Conservation (phyloP, 2,113 vertebrate genomes). For the Phalacrocorax pelagicus region DNA sequence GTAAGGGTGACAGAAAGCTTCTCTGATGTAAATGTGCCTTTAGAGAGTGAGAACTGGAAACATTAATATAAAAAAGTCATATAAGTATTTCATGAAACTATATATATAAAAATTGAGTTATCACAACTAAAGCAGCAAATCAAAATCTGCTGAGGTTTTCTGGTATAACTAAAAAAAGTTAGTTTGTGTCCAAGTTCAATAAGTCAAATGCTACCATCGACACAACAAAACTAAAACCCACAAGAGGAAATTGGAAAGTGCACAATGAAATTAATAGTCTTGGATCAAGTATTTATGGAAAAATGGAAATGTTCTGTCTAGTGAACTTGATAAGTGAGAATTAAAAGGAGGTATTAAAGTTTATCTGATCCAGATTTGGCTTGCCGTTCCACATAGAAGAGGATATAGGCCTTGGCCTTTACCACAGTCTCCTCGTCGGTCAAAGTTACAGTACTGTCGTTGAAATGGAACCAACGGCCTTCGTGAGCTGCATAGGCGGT, state of each 20-base stretch:
- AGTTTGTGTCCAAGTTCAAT: constrained; percentile 76
- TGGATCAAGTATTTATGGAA: constrained; percentile 81
- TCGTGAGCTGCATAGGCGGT: constrained; percentile 91
- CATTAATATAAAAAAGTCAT: constrained; percentile 74
- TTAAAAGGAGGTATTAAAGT: constrained; percentile 77
- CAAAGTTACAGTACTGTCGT: constrained; percentile 95
- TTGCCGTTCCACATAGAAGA: constrained; percentile 91
- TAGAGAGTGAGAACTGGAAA: constrained; percentile 71
- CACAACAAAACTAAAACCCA: constrained; percentile 76
- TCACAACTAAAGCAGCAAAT: constrained; percentile 83
- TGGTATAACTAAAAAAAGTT: constrained; percentile 75
- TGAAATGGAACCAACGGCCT: constrained; percentile 96
- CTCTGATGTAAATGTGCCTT: constrained; percentile 74
- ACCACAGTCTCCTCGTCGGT: constrained; percentile 90
- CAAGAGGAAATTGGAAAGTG: constrained; percentile 80
- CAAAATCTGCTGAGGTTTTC: constrained; percentile 81
- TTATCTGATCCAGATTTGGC: constrained; percentile 75
- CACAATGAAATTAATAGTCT: constrained; percentile 80
- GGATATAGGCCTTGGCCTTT: constrained; percentile 97
- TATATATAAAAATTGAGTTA: constrained; percentile 76
- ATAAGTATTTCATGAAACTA: constrained; percentile 74
- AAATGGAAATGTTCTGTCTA: constrained; percentile 77
- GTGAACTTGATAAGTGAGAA: constrained; percentile 65
- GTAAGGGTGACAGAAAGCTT: constrained; percentile 45
- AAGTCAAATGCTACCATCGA: constrained; percentile 76